Conservation (phyloP, 2,113 vertebrate species). For the Suricata suricatta region DNA sequence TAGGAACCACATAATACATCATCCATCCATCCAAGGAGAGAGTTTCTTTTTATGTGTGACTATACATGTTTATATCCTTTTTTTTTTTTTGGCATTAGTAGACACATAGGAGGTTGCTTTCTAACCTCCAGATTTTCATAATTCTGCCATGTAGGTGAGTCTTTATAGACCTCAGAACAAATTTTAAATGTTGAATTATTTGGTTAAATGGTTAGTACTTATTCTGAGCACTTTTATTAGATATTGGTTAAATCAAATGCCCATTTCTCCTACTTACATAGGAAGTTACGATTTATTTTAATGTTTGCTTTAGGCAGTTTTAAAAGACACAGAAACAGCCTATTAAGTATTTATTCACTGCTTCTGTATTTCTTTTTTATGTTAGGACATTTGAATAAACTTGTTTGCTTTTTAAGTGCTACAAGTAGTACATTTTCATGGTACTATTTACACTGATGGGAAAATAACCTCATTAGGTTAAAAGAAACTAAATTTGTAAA, state of each 20-base stretch:
- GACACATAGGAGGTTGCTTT: not conserved
- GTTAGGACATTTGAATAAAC: not conserved
- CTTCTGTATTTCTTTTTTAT: constrained; percentile 4
- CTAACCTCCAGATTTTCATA: not conserved
- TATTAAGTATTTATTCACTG: not conserved
- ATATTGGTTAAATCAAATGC: not conserved
- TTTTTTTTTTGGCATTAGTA: not conserved
- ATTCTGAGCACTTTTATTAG: not conserved
- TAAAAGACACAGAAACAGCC: not conserved
- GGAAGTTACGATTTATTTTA: constrained; percentile 30
- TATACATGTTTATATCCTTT: not conserved
- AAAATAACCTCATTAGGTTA: not conserved
- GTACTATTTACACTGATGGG: not conserved
- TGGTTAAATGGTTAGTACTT: not conserved
- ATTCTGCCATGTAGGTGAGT: not conserved
- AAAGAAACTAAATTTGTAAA: constrained; percentile 17
- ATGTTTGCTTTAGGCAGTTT: constrained; percentile 17
- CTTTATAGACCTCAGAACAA: not conserved
- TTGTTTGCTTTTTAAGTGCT: not conserved
- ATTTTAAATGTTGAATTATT: not conserved
- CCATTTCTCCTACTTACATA: not conserved
- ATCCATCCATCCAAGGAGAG: too few species aligned
- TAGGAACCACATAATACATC: not conserved
- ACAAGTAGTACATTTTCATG: constrained; percentile 33
- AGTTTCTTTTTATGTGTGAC: not conserved